Base-by-base conservation (phyloP, 2,888 invertebrate species). In the Ctenicera cuprea region DNA sequence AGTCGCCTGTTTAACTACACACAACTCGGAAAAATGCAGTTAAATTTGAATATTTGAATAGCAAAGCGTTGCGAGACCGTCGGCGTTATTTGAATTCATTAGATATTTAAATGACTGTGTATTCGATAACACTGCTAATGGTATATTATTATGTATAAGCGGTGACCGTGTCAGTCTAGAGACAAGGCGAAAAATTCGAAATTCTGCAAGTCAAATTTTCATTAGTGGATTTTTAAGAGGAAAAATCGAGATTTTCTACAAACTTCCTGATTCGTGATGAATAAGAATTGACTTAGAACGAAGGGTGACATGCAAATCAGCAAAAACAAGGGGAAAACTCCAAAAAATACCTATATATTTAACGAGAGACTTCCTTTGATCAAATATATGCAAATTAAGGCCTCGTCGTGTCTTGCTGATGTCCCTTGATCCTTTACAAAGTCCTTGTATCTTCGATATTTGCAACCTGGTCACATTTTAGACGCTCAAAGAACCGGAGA, bases 301-400 rank as follows among this genome's bases (percentile, higher is more conserved):
- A 77, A 78, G 82, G 80, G 80, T 76, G 78, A 74, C 74, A 84
- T 83, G 83, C 79, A 84, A 83, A 83, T 84, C 80, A 78, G 79
- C 77, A 79, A 80, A 82, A 83, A 82, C 82, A 82, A 81, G 83
- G 78, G 80, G 80, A 79, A 81, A 81, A 79, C 78, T 81, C 78
- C 77, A 78, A 80, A 78, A 79, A 80, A 81, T 77, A 79, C 80
- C 79, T 80, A 79, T 81, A 81, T 80, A 80, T 82, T 83, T 82
- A 83, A 82, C 82, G 81, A 81, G 83, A 80, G 80, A 83, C 80
- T 83, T 83, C 81, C 85, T 85, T 84, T 84, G 83, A 83, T 84
- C 83, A 83, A 83, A 83, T 82, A 82, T 82, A 84, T 84, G 84
- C 80, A 84, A 82, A 84, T 84, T 80, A 82, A 80, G 73, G 74